These are phyloP conservation scores for Tyria jacobaeae DNA, from an alignment of 2,888 invertebrate genomes.

Conservation along the genomic window DNA sequence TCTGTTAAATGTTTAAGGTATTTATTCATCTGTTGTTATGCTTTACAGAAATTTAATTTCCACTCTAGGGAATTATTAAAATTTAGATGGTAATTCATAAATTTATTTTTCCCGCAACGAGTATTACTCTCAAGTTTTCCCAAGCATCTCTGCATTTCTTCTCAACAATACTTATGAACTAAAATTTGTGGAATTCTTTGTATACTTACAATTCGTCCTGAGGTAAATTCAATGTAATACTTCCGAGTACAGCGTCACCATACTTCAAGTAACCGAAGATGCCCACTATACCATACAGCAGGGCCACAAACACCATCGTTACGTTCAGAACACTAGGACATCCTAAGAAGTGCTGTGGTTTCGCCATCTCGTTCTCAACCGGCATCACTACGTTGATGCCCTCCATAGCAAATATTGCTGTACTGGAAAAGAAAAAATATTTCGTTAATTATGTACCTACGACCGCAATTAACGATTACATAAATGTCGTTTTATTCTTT, in stretches of 20 bases:
- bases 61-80: too few relatives aligned
- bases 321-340: slow-evolving; percentile 94
- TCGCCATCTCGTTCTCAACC: slow-evolving; percentile 96
- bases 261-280: slow-evolving; percentile 95
- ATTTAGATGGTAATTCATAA: background rate
- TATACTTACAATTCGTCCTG: slow-evolving; percentile 88
- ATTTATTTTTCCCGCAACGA: background rate
- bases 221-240: slow-evolving; percentile 94
- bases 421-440: slow-evolving; percentile 81
- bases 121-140: too few relatives aligned
- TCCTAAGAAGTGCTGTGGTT: slow-evolving; percentile 92
- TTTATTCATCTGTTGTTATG: too few relatives aligned
- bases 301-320: slow-evolving; percentile 93
- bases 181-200: too few relatives aligned
- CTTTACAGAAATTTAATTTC: too few relatives aligned
- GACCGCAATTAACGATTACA: too few relatives aligned
- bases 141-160: too few relatives aligned
- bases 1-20: too few relatives aligned
- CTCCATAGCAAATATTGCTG: slow-evolving; percentile 98
- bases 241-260: slow-evolving; percentile 89
- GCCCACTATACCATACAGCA: slow-evolving; percentile 92
- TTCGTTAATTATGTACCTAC: background rate
- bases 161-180: too few relatives aligned
- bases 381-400: slow-evolving; percentile 97
- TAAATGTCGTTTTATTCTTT: too few relatives aligned